Conservation (phyloP, 2,113 vertebrate species). For the Pedionomus torquatus region DNA sequence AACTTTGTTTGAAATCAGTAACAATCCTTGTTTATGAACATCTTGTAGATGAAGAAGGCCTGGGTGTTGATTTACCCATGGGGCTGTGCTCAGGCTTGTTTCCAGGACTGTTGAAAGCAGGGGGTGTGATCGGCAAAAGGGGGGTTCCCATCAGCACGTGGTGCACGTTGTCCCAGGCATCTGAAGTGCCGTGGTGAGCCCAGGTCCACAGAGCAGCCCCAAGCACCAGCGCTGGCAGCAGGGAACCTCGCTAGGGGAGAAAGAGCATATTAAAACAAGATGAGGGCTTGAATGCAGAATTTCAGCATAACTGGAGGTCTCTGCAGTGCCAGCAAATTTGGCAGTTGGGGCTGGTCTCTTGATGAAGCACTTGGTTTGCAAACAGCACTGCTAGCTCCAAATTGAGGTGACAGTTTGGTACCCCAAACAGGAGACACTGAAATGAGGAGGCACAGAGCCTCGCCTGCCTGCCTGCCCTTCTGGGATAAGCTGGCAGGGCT, state of each 20-base stretch:
- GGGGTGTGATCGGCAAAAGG: accelerated
- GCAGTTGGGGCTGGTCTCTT: neutral
- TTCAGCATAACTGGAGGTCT: neutral
- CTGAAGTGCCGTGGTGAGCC: neutral
- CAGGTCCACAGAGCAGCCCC: neutral
- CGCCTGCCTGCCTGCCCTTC: neutral
- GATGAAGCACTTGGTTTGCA: accelerated
- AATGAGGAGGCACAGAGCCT: neutral
- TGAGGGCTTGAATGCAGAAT: neutral
- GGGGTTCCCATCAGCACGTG: neutral
- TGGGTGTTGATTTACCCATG: neutral
- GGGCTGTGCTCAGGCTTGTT: neutral
- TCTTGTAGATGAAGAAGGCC: neutral
- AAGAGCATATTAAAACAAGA: neutral
- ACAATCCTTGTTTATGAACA: neutral
- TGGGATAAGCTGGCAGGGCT: neutral
- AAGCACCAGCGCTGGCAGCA: neutral
- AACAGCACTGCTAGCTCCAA: neutral
- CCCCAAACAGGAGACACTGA: neutral
- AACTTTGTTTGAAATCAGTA: neutral
- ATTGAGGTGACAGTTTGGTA: neutral
- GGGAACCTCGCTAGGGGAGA: neutral
- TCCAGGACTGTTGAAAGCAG: neutral
- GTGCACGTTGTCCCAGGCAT: neutral
- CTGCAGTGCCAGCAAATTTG: neutral